Base-by-base conservation (phyloP, 30 jellyfish, hydroid and myxozoan species). In the Aurelia sp. region DNA sequence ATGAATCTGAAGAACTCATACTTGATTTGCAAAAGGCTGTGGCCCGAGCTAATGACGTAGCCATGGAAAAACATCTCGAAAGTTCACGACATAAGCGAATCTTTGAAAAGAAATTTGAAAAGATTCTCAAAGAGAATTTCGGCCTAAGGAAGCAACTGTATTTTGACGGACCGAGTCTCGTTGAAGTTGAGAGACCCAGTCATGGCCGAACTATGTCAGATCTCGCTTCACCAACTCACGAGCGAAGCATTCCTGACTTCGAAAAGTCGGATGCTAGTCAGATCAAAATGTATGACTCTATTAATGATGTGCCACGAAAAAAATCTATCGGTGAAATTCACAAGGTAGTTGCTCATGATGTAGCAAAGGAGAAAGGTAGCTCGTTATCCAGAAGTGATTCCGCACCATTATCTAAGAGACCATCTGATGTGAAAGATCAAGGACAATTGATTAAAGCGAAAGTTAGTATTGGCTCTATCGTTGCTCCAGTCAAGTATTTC, bases 11-110 rank as follows among this genome's bases (percentile, higher is more conserved):
- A 61, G 88, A 33, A 11, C 75, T 94, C 31, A 72, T 94, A 16
- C 68, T 70, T 24, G 98, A 94, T 55, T 69, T 94, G 27, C 98
- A 94, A 69, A 82, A 80, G 33, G 98, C 98, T 16, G 91, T 94
- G 17, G 95, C 98, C 31, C 91, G 94, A 3, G 97, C 98, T 3
- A 94, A 94, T 58, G 98, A 94, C 74, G 84, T 94, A 27, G 98
- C 98, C 21, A 94, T 94, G 98, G 97, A 94, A 73, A 94, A 94
- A 65, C 80, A 96, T 12, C 88, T 94, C 44, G 98, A 94, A 50
- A 92, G 88, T 27, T 78, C 98, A n/a, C 96, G 96, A n/a, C 84
- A 65, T 17, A 85, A 93, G 55, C 84, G 96, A 40, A 20, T 72
- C 17, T 78, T 94, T 59, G 97, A 88, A 78, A 88, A 88, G 69